Conservation (phyloP, 2,113 vertebrate genomes). For the Condylura cristata region DNA sequence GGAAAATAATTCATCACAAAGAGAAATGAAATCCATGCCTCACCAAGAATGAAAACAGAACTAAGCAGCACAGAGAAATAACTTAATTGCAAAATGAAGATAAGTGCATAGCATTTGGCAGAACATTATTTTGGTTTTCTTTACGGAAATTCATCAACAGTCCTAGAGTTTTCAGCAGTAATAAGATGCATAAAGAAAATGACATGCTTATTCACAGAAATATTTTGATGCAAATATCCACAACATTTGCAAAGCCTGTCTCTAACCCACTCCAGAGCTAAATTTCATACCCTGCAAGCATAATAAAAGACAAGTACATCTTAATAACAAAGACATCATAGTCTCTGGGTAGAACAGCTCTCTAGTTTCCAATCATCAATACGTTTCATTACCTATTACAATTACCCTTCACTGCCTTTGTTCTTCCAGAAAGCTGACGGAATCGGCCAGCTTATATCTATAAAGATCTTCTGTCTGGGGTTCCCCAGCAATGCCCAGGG, state of each 20-base stretch:
- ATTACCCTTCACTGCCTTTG: constrained; percentile 17
- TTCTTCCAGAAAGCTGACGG: background rate
- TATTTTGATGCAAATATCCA: background rate
- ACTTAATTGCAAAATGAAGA: background rate
- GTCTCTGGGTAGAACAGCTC: background rate
- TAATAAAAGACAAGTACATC: background rate
- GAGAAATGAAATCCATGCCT: background rate
- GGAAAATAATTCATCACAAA: background rate
- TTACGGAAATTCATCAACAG: background rate
- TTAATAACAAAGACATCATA: background rate
- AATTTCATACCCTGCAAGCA: constrained; percentile 4
- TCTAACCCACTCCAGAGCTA: background rate
- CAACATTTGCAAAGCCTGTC: background rate
- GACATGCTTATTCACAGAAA: background rate
- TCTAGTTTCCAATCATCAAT: background rate
- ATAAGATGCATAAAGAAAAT: background rate
- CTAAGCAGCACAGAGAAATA: background rate
- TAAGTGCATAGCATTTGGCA: background rate
- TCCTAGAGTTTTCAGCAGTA: background rate
- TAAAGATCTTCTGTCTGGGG: background rate
- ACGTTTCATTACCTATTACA: background rate
- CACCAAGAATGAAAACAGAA: constrained; percentile 4
- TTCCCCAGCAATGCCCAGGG: background rate
- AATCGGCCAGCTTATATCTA: background rate
- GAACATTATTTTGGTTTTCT: background rate